Conservation (phyloP, 2,888 invertebrate species). For the Malthinus seriepunctatus region DNA sequence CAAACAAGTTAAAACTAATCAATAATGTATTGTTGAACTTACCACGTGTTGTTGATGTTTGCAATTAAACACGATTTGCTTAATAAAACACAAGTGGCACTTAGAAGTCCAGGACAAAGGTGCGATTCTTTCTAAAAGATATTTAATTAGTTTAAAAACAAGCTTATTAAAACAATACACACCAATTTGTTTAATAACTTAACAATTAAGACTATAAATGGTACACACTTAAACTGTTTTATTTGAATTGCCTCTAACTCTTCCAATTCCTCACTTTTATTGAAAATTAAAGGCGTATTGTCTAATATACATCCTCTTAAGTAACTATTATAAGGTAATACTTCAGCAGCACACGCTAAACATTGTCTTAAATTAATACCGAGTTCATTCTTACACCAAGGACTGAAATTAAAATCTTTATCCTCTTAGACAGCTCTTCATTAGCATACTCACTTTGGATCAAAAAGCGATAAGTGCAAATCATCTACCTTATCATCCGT, state of each 20-base stretch:
- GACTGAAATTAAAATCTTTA: constrained; percentile 15
- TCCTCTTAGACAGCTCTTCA: no score
- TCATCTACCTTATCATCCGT: constrained; percentile 28
- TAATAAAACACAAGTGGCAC: constrained; percentile 34
- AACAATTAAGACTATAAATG: constrained; percentile 20
- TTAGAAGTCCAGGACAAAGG: constrained; percentile 34
- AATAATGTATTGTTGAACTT: background rate
- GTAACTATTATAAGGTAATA: constrained; percentile 37
- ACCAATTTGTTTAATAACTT: constrained; percentile 40
- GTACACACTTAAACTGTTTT: constrained; percentile 10
- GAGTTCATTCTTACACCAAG: constrained; percentile 37
- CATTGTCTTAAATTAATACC: constrained; percentile 42
- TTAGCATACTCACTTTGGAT: background rate
- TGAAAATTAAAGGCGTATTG: constrained; percentile 10
- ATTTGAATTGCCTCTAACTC: no score
- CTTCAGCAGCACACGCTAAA: constrained; percentile 38
- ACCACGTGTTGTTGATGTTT: background rate
- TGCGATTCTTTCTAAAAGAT: constrained; percentile 38
- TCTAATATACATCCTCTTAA: constrained; percentile 31
- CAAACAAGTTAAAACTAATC: background rate
- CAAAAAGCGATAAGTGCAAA: background rate
- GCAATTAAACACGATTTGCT: constrained; percentile 29
- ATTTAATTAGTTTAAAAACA: background rate
- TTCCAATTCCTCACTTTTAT: constrained; percentile 6
- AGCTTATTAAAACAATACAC: constrained; percentile 20